Conservation (phyloP, 2,113 vertebrate species). For the Suncus etruscus region DNA sequence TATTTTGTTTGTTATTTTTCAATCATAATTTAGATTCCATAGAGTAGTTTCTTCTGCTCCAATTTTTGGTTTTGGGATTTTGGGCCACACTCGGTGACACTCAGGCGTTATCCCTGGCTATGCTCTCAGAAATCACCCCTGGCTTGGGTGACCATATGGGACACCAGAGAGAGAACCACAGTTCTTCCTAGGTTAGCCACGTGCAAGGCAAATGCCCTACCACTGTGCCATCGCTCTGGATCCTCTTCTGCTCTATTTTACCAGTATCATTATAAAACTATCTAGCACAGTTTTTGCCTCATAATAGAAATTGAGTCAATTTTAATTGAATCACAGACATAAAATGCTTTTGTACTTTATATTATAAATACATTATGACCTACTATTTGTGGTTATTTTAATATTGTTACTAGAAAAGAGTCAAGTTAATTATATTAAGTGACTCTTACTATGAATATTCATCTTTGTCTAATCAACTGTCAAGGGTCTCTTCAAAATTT, state of each 20-base stretch:
- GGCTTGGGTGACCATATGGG: too few relatives aligned
- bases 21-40: background rate
- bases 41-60: background rate
- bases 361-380: background rate
- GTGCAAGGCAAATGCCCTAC: too few relatives aligned
- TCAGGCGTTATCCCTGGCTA: too few relatives aligned
- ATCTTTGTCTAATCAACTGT: too few relatives aligned
- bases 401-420: background rate
- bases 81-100: too few relatives aligned
- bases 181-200: too few relatives aligned
- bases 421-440: too few relatives aligned
- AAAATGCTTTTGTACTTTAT: background rate
- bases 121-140: too few relatives aligned
- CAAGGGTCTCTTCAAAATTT: slow-evolving; percentile 20
- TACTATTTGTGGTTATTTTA: background rate
- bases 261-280: background rate
- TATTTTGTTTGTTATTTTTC: background rate
- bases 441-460: too few relatives aligned
- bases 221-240: too few relatives aligned
- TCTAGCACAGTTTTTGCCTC: background rate
- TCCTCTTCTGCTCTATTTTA: background rate
- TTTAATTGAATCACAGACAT: background rate
- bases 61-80: background rate
- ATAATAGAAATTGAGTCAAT: background rate
- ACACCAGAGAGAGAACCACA: too few relatives aligned